Evolutionary conservation across 2,888 invertebrate species (phyloP).

Genomic region (Xestobium rufovillosum): DNA sequence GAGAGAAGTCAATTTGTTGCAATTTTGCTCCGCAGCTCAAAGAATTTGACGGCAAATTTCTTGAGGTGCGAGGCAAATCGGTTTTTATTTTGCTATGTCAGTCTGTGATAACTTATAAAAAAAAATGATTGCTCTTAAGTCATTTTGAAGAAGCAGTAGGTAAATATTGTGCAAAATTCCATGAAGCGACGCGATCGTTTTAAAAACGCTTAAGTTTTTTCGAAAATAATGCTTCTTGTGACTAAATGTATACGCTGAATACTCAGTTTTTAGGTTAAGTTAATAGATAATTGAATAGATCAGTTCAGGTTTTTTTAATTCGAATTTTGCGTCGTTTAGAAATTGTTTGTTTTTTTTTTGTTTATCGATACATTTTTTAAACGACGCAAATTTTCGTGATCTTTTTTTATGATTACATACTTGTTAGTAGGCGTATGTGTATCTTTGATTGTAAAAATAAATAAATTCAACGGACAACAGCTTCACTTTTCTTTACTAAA

Average conservation of each 20-base stretch:
- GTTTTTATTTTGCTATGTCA: slow-evolving; percentile 43
- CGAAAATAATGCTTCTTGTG: slow-evolving; percentile 44
- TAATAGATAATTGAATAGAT: slow-evolving; percentile 7
- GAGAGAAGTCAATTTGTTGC: slow-evolving; percentile 2
- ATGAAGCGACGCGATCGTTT: neutral
- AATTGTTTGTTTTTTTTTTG: slow-evolving; percentile 12
- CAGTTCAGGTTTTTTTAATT: slow-evolving; percentile 10
- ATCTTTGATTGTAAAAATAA: slow-evolving; percentile 41
- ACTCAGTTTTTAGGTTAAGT: slow-evolving; percentile 31
- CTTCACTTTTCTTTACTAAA: too few species aligned
- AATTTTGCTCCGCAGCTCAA: too few species aligned
- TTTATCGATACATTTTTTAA: slow-evolving; percentile 10
- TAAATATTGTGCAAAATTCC: slow-evolving; percentile 8
- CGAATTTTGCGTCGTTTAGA: slow-evolving; percentile 13
- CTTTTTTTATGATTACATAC: slow-evolving; percentile 30
- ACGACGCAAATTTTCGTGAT: too few species aligned
- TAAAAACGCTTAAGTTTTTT: too few species aligned
- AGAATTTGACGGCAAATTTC: slow-evolving; percentile 22
- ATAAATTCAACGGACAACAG: slow-evolving; percentile 30
- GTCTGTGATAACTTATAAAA: slow-evolving; percentile 45
- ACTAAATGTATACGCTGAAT: slow-evolving; percentile 42
- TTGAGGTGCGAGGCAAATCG: slow-evolving; percentile 5
- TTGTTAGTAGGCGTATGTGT: slow-evolving; percentile 41
- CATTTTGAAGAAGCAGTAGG: slow-evolving; percentile 32
- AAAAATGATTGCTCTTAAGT: slow-evolving; percentile 39